Conservation (phyloP, 2,888 invertebrate genomes). For the Tinea trinotella region DNA sequence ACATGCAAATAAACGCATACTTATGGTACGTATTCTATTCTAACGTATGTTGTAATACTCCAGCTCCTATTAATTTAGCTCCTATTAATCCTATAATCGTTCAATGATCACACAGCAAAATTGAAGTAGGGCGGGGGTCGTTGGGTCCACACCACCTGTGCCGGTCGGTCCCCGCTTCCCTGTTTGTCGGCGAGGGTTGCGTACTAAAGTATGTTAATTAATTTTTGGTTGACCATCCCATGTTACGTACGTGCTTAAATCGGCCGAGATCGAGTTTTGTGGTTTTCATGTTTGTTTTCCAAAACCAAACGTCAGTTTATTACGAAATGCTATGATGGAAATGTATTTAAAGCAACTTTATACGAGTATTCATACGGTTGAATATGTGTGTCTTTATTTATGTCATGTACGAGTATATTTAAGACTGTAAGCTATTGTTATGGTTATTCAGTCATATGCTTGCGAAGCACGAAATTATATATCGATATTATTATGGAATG, state of each 20-base stretch:
- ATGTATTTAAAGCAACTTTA: not conserved
- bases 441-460: no score
- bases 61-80: no score
- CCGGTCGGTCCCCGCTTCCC: constrained; percentile 16
- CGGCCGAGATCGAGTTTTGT: constrained; percentile 42
- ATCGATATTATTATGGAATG: not conserved
- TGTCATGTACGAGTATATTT: not conserved
- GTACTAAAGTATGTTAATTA: constrained; percentile 70
- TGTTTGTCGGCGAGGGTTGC: constrained; percentile 41
- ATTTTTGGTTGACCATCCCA: constrained; percentile 67
- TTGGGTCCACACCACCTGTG: constrained; percentile 41
- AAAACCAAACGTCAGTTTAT: constrained; percentile 23
- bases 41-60: no score
- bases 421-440: not conserved
- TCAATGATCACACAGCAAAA: not conserved
- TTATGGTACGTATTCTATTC: no score
- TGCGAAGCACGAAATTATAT: not conserved
- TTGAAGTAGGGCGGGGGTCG: constrained; percentile 31
- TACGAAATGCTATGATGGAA: not conserved
- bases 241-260: constrained; percentile 51
- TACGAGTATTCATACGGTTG: not conserved
- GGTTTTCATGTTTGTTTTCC: constrained; percentile 60
- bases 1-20: no score
- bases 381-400: not conserved
- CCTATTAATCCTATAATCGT: no score